A percentile compares a stretch with the other conserved stretches of the same genome.
Evolutionary conservation across 2,888 invertebrate species (phyloP).

Genomic region (Acleris emargana): DNA sequence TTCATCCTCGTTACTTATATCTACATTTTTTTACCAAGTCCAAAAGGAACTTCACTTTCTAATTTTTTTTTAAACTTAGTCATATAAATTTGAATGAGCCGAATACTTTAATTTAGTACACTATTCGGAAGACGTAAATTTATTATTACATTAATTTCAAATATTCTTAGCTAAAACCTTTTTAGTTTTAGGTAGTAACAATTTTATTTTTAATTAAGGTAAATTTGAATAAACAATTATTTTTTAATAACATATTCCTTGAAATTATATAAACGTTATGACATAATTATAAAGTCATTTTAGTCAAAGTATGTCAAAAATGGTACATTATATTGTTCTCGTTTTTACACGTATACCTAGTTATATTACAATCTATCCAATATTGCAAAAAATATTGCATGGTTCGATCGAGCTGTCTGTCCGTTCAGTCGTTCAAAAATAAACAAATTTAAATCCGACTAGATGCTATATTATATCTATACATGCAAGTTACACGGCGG

Average conservation of each 20-base stretch:
- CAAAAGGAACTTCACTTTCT: conserved; percentile 68
- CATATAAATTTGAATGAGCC: conserved; percentile 62
- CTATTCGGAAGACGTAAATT: conserved; percentile 83
- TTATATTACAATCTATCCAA: conserved; percentile 16
- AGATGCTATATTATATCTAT: conserved; percentile 30
- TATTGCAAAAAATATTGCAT: conserved; percentile 32
- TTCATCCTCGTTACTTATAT: conserved; percentile 70
- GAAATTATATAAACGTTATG: too few relatives aligned
- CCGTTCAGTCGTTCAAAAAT: conserved; percentile 22
- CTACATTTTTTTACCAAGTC: conserved; percentile 52
- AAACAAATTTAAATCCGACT: conserved; percentile 16
- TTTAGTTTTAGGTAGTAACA: conserved; percentile 9
- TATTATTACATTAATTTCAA: conserved; percentile 59
- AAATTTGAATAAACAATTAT: too few relatives aligned
- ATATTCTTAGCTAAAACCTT: conserved; percentile 26
- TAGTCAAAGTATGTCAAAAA: neutral
- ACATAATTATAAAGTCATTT: too few relatives aligned
- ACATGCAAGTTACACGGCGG: conserved; percentile 39
- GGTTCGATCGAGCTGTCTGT: conserved; percentile 26
- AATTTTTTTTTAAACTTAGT: conserved; percentile 55
- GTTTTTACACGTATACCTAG: conserved; percentile 17
- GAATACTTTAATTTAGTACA: conserved; percentile 68
- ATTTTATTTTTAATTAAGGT: neutral
- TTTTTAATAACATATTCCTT: too few relatives aligned
- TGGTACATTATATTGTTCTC: neutral